Base-by-base conservation (phyloP, 2,797 vertebrate genomes). In the Microchirus variegatus region DNA sequence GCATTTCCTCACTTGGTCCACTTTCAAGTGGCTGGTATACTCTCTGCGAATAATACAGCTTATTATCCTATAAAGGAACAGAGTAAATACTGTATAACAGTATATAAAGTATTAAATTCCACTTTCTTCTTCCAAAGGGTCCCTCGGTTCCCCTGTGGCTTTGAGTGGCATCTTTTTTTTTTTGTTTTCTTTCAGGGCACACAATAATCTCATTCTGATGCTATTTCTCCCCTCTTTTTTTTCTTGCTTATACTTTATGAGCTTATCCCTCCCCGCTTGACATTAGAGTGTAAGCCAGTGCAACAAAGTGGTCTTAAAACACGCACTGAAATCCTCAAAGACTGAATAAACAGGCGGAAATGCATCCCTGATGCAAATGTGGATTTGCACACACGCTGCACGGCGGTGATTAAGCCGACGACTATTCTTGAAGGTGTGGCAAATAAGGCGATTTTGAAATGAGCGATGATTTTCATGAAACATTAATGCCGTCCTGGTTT, bases 351-450 rank as follows among this genome's bases (percentile, higher is more conserved):
- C 78, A 82, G 73, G 66, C 74, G n/a, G 67, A 84, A 87, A 87
- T 58, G 58, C 45, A 84, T 89, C 80, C 77, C 50, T 51, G 75
- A 90, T 91, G 89, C 84, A 91, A 91, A 93, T 90, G 78, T 77
- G 77, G 79, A 85, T 88, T 81, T 78, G 73, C 70, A 61, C 70
- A 63, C 77, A 65, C 41, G 60, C 71, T 45, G 10, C 13, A 68
- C 64, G 8, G 46, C 3, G 50, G 70, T 77, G 85, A 87, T 91
- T 88, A 89, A 85, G 83, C 36, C 43, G 63, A 84, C 22, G 51
- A 52, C 68, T 54, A 51, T 82, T 85, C 70, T 81, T 73, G 55
- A 82, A 85, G 73, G 71, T 75, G 73, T 64, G 5, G 76, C 53
- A 63, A 82, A 84, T 70, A 75, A 81, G 75, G 80, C 78, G 61